phyloP scores from a whole-genome alignment of 2,113 vertebrate genomes.

The Melospiza georgiana region DNA sequence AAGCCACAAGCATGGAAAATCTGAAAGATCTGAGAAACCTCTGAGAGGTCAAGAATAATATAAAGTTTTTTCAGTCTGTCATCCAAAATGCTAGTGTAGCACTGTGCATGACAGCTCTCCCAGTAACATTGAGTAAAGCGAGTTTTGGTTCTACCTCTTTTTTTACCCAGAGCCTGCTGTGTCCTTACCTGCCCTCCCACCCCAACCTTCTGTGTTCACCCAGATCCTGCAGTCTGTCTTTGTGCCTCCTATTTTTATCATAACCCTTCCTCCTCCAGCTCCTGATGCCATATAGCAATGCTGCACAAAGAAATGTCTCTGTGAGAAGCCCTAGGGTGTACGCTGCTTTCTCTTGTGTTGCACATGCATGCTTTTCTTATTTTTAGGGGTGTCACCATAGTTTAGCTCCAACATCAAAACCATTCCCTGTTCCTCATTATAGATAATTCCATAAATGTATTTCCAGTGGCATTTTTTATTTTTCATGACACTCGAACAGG shows the following conservation, averaged over 20 bases:
- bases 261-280: not conserved
- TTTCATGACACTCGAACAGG: not conserved
- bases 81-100: not conserved
- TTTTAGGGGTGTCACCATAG: not conserved
- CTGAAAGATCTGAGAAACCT: not conserved
- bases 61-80: not conserved
- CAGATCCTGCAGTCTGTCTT: not conserved
- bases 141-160: not conserved
- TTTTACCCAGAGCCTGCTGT: not conserved
- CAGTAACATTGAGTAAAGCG: rapidly evolving
- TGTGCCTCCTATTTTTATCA: not conserved
- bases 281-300: not conserved
- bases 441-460: not conserved
- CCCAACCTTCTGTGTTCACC: not conserved
- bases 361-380: not conserved
- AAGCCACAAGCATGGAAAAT: not conserved
- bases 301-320: not conserved
- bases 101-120: not conserved
- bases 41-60: not conserved
- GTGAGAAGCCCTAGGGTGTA: not conserved
- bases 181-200: not conserved
- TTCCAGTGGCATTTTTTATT: not conserved
- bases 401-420: not conserved
- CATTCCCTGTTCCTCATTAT: not conserved
- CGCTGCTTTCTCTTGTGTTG: not conserved